Evolutionary conservation across 2,888 invertebrate species (phyloP).

Genomic region (Rhingia campestris): DNA sequence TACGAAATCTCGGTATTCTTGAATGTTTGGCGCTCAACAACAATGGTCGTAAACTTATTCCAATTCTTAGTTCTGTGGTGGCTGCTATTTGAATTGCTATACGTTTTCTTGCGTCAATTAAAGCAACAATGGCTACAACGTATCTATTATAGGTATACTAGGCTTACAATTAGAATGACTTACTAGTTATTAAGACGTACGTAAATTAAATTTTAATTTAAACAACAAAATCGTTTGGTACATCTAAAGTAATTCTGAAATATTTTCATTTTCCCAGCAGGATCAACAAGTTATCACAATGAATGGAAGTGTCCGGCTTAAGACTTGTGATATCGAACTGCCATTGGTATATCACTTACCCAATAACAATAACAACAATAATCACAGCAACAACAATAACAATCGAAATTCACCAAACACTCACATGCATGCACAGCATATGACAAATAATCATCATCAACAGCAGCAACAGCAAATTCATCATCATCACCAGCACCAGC

Average conservation of each 20-base stretch:
- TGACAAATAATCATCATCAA: conserved; percentile 48
- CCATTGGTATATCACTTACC: conserved; percentile 78
- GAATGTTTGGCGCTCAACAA: too few relatives aligned
- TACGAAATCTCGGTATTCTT: too few relatives aligned
- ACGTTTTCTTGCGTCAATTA: too few relatives aligned
- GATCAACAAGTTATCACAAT: conserved; percentile 83
- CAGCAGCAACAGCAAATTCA: conserved; percentile 60
- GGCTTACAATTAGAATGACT: too few relatives aligned
- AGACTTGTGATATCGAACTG: conserved; percentile 83
- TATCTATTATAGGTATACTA: too few relatives aligned
- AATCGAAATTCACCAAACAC: conserved; percentile 66
- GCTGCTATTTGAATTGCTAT: too few relatives aligned
- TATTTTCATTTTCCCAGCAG: conserved; percentile 78
- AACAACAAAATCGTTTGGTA: not conserved
- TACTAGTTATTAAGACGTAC: too few relatives aligned
- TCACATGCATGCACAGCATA: conserved; percentile 49
- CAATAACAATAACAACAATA: conserved; percentile 60
- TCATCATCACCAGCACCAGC: conserved; percentile 61
- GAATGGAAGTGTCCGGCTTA: conserved; percentile 83
- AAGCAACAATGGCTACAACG: too few relatives aligned
- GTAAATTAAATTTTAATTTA: too few relatives aligned
- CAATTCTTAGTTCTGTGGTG: too few relatives aligned
- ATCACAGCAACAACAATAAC: conserved; percentile 51
- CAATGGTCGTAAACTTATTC: too few relatives aligned
- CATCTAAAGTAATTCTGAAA: not conserved